Evolutionary conservation across 1,140 invertebrate genomes (phyloP).

Genomic region (Euwallacea fornicatus): DNA sequence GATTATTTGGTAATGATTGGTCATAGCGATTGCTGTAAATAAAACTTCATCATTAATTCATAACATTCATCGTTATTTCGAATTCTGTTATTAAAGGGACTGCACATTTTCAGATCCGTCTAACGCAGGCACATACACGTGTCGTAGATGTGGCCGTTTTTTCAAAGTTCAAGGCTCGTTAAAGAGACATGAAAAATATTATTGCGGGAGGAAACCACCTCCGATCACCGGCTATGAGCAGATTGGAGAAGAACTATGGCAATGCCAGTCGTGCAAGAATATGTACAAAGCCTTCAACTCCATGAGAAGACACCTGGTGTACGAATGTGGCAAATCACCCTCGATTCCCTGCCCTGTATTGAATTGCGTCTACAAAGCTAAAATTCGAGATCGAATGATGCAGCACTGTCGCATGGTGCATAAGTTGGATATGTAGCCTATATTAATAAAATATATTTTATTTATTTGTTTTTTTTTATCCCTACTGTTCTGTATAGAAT

Average conservation of each 20-base stretch:
- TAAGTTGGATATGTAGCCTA: slow-evolving; percentile 36
- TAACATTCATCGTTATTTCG: background rate
- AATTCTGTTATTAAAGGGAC: background rate
- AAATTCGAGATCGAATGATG: slow-evolving; percentile 53
- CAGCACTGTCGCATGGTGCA: slow-evolving; percentile 56
- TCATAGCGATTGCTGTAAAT: background rate
- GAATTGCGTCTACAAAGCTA: slow-evolving; percentile 55
- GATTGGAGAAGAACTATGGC: slow-evolving; percentile 25
- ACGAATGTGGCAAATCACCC: slow-evolving; percentile 58
- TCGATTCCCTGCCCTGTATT: slow-evolving; percentile 59
- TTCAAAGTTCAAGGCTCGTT: slow-evolving; percentile 55
- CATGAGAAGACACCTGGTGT: slow-evolving; percentile 57
- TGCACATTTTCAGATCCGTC: background rate
- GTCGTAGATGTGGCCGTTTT: background rate
- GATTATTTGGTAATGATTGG: no score
- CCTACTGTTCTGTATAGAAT: no score
- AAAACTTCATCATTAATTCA: background rate
- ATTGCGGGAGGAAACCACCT: slow-evolving; percentile 58
- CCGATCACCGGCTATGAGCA: slow-evolving; percentile 41
- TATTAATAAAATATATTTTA: no score
- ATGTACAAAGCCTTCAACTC: slow-evolving; percentile 57
- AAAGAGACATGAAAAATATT: slow-evolving; percentile 57
- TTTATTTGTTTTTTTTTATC: no score
- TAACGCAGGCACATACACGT: background rate
- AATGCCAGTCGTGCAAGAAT: slow-evolving; percentile 56